Conservation (phyloP, 2,113 vertebrate species). For the Benthochromis sp. region DNA sequence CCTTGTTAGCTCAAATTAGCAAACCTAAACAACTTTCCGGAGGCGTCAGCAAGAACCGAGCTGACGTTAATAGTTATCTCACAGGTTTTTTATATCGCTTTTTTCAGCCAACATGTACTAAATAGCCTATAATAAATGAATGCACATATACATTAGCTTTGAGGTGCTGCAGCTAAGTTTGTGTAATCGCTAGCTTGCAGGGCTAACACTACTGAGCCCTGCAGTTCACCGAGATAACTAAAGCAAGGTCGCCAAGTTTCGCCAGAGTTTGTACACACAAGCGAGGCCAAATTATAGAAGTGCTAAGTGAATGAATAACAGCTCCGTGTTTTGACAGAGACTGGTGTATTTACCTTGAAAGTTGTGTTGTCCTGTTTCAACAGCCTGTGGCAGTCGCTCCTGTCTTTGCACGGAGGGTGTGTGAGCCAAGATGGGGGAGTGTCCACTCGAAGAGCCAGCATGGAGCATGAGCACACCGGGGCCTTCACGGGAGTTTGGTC, state of each 20-base stretch:
- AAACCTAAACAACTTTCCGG: background rate
- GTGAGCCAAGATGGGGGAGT: conserved; percentile 37
- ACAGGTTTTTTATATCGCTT: background rate
- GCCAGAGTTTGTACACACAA: background rate
- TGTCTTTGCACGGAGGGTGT: background rate
- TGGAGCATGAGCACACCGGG: background rate
- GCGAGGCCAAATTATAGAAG: fast-evolving
- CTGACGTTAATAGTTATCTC: background rate
- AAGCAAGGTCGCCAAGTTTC: background rate
- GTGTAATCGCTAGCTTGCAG: conserved; percentile 1
- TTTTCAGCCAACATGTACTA: no score
- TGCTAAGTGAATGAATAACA: background rate
- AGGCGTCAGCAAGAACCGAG: background rate
- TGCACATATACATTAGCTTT: background rate
- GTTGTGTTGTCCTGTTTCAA: background rate
- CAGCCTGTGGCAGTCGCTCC: background rate
- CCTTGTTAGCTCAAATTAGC: background rate
- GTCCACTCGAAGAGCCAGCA: background rate
- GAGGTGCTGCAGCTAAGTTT: background rate
- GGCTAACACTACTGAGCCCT: background rate
- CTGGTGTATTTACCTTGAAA: conserved; percentile 15
- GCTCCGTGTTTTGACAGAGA: background rate
- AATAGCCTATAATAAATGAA: background rate
- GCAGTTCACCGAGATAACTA: background rate
- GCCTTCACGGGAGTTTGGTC: background rate